Conservation (phyloP, 2,113 vertebrate genomes). For the Protobothrops mucrosquamatus region DNA sequence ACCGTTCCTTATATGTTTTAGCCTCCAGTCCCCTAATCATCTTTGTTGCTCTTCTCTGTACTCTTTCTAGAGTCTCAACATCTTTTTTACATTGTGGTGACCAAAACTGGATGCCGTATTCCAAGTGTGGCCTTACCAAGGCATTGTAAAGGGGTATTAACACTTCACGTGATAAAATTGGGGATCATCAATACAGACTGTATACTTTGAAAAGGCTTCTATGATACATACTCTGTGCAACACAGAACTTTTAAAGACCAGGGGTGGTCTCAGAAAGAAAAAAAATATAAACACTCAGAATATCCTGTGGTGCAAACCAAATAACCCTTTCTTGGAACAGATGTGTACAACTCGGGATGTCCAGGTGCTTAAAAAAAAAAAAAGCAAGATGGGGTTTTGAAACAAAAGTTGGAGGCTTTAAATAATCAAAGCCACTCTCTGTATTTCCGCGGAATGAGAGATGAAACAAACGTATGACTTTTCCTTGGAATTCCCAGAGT, state of each 20-base stretch:
- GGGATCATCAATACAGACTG: no score
- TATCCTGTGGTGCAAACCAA: not conserved
- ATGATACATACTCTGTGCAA: not conserved
- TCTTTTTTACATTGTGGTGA: no score
- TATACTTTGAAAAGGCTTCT: constrained; percentile 19
- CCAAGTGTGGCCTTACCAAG: no score
- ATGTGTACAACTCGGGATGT: not conserved
- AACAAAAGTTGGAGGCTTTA: not conserved
- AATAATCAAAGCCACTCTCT: not conserved
- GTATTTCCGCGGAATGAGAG: not conserved
- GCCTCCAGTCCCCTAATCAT: no score
- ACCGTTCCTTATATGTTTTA: no score
- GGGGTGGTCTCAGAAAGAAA: not conserved
- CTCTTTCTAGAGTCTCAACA: no score
- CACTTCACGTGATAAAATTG: not conserved
- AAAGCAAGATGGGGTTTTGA: not conserved
- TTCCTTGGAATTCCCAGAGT: not conserved
- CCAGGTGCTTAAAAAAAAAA: not conserved
- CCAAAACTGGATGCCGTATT: no score
- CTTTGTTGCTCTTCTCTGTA: no score
- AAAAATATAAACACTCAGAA: not conserved
- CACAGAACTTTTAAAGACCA: not conserved
- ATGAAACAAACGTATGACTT: not conserved
- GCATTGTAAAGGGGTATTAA: no score
- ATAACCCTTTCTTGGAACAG: not conserved